These are phyloP conservation scores for Xenus cinereus DNA, from an alignment of 2,113 vertebrate genomes.

Conservation along the genomic window DNA sequence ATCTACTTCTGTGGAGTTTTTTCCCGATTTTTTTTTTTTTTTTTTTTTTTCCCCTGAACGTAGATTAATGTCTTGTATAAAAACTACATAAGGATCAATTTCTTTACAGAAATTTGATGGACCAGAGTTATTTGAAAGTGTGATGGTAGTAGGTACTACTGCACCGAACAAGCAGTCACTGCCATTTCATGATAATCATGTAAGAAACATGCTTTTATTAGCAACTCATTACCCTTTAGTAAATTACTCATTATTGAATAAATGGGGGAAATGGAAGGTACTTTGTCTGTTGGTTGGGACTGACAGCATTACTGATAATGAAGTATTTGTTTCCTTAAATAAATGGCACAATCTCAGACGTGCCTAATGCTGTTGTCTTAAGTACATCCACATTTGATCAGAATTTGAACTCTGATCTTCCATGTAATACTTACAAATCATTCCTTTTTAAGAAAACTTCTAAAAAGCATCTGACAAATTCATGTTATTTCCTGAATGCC, in stretches of 20 bases:
- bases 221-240: conserved; percentile 35
- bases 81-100: not conserved
- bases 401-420: not conserved
- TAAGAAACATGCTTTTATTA: conserved; percentile 41
- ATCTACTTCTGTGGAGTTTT: not conserved
- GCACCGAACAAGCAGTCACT: not conserved
- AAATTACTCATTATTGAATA: conserved; percentile 45
- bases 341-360: not conserved
- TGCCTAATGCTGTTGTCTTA: not conserved
- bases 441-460: not conserved
- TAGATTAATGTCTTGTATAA: not conserved
- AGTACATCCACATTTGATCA: not conserved
- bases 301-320: conserved; percentile 21
- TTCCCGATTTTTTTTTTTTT: not conserved
- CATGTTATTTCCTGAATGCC: not conserved
- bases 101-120: not conserved
- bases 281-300: conserved; percentile 9
- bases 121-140: not conserved
- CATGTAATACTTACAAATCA: not conserved
- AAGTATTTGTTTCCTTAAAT: conserved; percentile 44
- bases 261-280: conserved; percentile 35
- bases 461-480: not conserved
- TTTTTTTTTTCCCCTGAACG: not conserved
- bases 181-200: not conserved
- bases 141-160: not conserved